Base-by-base conservation (phyloP, 2,888 invertebrate species). In the Nomada flava region DNA sequence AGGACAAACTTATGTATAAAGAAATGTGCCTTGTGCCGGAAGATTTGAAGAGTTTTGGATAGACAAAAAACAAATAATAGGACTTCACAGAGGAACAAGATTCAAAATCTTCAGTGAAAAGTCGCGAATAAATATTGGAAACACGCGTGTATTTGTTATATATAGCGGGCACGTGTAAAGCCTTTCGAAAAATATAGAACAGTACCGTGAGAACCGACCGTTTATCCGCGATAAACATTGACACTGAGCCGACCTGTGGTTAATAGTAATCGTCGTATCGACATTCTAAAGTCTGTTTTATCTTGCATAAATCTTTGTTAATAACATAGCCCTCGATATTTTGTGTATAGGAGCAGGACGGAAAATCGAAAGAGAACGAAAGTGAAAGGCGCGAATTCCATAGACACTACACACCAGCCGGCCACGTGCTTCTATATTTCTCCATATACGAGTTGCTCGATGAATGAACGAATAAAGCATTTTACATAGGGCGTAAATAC, bases 341-440 rank as follows among this genome's bases (percentile, higher is more conserved):
- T 87, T 82, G 76, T 63, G 60, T 23, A 26, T 11, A 20, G 64
- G 71, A 86, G 60, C 60, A 75, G 55, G 71, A 83, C 60, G 84
- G 83, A 88, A 79, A 86, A 85, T 85, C 86, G 82, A 91, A 91
- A 88, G 91, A 84, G 90, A 91, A 90, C 89, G 91, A 91, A 91
- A 91, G 91, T 91, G 91, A 91, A 91, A 91, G 91, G 91, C 76
- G 86, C 71, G 77, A 86, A 91, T 91, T 91, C 91, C 91, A 79
- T 78, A 42, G 62, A 57, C 29, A 57, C 42, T 59, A 64, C 50
- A 13, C 42, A 13, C 29, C 20, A 23, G 53, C 47, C 18, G 23
- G 29, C 71, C 82, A 76, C 68, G 81, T 81, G 79, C 70, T 60
- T 23, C 18, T 60, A 13, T 50, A 44, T 42, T 13, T 65, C 52